Conservation (phyloP, 2,888 invertebrate species). For the Sinelater perroti region DNA sequence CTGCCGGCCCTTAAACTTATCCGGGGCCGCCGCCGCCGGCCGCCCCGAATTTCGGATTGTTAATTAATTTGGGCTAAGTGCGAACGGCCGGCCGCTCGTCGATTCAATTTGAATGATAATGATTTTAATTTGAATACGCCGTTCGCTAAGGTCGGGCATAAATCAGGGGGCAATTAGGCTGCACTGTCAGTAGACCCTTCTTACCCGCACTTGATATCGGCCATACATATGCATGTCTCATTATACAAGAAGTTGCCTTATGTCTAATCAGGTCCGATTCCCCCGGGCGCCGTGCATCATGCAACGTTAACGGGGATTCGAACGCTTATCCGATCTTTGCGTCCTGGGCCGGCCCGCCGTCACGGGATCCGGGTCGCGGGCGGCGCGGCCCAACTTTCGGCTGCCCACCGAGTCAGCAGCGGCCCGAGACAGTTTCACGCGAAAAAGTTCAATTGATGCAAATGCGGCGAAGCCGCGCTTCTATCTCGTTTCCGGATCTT, state of each 20-base stretch:
- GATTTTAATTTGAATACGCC: conserved; percentile 50
- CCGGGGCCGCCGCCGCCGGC: conserved; percentile 16
- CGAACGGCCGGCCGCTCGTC: conserved; percentile 10
- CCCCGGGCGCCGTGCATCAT: conserved; percentile 53
- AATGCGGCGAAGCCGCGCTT: too few relatives aligned
- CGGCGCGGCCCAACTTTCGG: too few relatives aligned
- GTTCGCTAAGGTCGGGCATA: conserved; percentile 47
- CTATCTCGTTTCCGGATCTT: too few relatives aligned
- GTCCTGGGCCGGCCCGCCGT: conserved; percentile 30
- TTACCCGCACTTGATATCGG: conserved; percentile 53
- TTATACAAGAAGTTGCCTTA: conserved; percentile 50
- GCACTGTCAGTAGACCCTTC: conserved; percentile 51
- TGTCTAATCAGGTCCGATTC: conserved; percentile 55
- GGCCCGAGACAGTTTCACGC: too few relatives aligned
- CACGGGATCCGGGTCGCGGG: too few relatives aligned
- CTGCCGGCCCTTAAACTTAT: conserved; percentile 21
- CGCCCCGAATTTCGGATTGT: too few relatives aligned
- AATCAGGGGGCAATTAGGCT: conserved; percentile 47
- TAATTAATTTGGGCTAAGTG: conserved; percentile 19
- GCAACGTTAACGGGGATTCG: conserved; percentile 50
- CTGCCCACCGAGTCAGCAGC: too few relatives aligned
- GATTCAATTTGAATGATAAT: conserved; percentile 53
- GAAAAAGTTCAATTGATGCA: too few relatives aligned
- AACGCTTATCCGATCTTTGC: conserved; percentile 36
- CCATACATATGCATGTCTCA: conserved; percentile 59